Evolutionary conservation across 1,140 invertebrate genomes (phyloP).

Genomic region (Caerostris extrusa): DNA sequence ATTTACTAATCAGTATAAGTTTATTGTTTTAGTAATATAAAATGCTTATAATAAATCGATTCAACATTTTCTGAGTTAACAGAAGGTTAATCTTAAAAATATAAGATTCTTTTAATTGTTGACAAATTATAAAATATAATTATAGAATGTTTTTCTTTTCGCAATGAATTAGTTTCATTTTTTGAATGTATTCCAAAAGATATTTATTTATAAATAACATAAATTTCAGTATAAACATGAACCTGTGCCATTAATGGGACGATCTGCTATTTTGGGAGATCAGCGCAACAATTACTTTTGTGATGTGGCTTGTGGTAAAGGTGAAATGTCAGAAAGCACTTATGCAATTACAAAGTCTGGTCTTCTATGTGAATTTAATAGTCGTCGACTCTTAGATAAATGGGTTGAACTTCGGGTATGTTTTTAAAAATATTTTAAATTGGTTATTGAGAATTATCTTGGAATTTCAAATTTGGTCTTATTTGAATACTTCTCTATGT

Average conservation of each 20-base stretch:
- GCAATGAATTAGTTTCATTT: neutral
- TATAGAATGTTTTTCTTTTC: too few species aligned
- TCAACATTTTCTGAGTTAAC: too few species aligned
- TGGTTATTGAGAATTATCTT: neutral
- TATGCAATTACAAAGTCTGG: conserved; percentile 96
- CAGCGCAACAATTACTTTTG: conserved; percentile 98
- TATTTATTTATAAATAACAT: neutral
- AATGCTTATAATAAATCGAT: too few species aligned
- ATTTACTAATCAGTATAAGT: too few species aligned
- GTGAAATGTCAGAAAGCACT: conserved; percentile 90
- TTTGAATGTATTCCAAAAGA: neutral
- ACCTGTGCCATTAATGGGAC: conserved; percentile 95
- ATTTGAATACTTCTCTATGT: too few species aligned
- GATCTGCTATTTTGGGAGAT: conserved; percentile 96
- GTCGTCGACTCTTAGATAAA: conserved; percentile 94
- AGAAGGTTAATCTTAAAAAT: too few species aligned
- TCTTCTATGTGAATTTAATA: conserved; percentile 93
- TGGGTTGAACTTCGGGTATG: conserved; percentile 95
- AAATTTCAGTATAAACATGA: conserved; percentile 90
- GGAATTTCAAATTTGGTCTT: too few species aligned
- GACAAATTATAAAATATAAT: too few species aligned
- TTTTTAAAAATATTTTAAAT: neutral
- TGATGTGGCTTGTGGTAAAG: conserved; percentile 94
- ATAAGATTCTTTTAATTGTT: too few species aligned
- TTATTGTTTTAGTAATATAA: too few species aligned